Evolutionary conservation across 2,113 vertebrate genomes (phyloP).

Genomic region (Lichenostomus cassidix): DNA sequence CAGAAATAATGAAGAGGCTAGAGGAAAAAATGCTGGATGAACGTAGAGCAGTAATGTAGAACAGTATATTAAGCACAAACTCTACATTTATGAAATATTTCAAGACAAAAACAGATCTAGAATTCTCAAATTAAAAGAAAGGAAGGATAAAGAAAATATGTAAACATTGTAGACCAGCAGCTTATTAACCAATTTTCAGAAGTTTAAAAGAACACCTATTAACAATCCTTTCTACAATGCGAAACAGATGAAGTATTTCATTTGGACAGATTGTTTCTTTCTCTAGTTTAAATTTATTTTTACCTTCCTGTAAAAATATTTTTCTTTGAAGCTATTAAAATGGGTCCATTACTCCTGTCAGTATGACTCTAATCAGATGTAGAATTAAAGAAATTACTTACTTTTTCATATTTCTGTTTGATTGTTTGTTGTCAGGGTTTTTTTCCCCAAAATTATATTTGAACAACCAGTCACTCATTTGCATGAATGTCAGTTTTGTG

Average conservation of each 20-base stretch:
- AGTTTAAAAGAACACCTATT: background rate
- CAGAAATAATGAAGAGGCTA: background rate
- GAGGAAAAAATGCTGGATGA: background rate
- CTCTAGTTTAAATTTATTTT: background rate
- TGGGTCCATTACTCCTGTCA: background rate
- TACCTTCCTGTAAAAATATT: background rate
- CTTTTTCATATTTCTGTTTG: background rate
- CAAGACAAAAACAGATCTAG: background rate
- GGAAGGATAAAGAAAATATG: background rate
- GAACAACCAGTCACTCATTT: background rate
- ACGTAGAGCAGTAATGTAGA: background rate
- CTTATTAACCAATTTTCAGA: background rate
- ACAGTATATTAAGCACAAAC: background rate
- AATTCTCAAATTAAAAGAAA: background rate
- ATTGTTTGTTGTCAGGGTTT: background rate
- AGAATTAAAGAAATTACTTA: background rate
- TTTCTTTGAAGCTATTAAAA: background rate
- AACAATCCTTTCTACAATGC: background rate
- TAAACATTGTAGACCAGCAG: background rate
- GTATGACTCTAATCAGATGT: background rate
- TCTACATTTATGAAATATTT: background rate
- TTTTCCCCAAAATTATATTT: background rate
- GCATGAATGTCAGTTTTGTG: background rate
- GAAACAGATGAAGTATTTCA: background rate
- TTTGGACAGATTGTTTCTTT: background rate